A percentile compares a stretch with the other conserved stretches of the same genome.
phyloP scores from a whole-genome alignment of 1,140 invertebrate genomes.

The Euschistus heros region DNA sequence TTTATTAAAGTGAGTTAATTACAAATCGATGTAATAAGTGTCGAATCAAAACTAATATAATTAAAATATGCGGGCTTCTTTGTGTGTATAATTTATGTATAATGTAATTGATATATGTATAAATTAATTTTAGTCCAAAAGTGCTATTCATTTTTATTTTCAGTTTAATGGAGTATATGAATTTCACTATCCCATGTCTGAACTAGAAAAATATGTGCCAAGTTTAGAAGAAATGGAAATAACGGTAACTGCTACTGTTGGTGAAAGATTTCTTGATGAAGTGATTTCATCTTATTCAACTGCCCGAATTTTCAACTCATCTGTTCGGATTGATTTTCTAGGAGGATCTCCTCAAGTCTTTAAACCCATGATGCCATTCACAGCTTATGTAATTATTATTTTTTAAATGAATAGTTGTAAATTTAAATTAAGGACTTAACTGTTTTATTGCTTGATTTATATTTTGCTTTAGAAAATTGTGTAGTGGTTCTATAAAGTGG shows the following conservation, averaged over 20 bases:
- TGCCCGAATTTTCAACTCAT: conserved; percentile 77
- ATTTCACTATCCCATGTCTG: conserved; percentile 72
- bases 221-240: conserved; percentile 70
- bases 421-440: too few relatives aligned
- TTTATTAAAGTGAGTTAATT: too few relatives aligned
- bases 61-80: too few relatives aligned
- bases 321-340: conserved; percentile 67
- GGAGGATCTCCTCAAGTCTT: conserved; percentile 86
- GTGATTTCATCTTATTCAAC: conserved; percentile 75
- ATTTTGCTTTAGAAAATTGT: too few relatives aligned
- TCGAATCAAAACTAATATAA: too few relatives aligned
- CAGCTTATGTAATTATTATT: conserved; percentile 52
- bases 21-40: too few relatives aligned
- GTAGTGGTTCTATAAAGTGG: too few relatives aligned
- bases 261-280: conserved; percentile 80
- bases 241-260: conserved; percentile 75
- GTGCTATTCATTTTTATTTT: conserved; percentile 28
- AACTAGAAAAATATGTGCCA: conserved; percentile 55
- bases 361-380: conserved; percentile 84
- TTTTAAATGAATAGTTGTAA: too few relatives aligned
- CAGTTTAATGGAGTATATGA: conserved; percentile 79
- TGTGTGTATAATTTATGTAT: too few relatives aligned
- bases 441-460: too few relatives aligned
- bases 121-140: too few relatives aligned
- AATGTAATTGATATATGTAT: too few relatives aligned